Percentiles rank a stretch among this genome's conserved stretches.
Conservation (phyloP, 2,888 invertebrate species). For the Ectemnius lituratus region DNA sequence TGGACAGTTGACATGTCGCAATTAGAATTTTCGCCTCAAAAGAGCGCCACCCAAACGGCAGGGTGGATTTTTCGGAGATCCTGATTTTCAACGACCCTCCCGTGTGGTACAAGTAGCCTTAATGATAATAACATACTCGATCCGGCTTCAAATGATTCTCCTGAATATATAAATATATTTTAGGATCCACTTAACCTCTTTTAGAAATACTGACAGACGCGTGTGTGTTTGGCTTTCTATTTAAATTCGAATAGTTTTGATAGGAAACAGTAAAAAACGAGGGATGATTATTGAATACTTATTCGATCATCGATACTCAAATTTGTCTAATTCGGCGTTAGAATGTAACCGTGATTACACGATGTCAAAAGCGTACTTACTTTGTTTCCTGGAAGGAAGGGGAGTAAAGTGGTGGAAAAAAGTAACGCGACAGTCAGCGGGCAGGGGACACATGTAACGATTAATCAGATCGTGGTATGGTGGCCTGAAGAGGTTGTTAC, state of each 20-base stretch:
- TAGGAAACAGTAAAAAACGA: too few relatives aligned
- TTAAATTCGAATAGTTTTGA: too few relatives aligned
- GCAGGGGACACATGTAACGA: constrained; percentile 64
- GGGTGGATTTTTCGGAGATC: constrained; percentile 4
- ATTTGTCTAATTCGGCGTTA: too few relatives aligned
- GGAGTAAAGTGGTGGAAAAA: constrained; percentile 29
- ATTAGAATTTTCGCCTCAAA: constrained; percentile 48
- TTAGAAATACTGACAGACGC: too few relatives aligned
- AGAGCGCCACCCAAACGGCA: constrained; percentile 31
- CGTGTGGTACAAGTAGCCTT: not conserved
- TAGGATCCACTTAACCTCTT: too few relatives aligned
- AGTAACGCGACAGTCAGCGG: constrained; percentile 28
- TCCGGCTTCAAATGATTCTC: too few relatives aligned
- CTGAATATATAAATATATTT: too few relatives aligned
- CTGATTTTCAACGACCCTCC: not conserved
- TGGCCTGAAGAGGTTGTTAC: constrained; percentile 67
- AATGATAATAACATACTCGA: not conserved
- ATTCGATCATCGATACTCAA: too few relatives aligned
- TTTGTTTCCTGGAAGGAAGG: not conserved
- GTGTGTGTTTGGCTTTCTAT: too few relatives aligned
- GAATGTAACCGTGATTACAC: too few relatives aligned
- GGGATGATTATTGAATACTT: too few relatives aligned
- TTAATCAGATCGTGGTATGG: constrained; percentile 69
- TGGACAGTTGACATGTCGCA: constrained; percentile 44
- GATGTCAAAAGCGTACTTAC: too few relatives aligned